Conservation (phyloP, 2,113 vertebrate species). For the Oenanthe melanoleuca region DNA sequence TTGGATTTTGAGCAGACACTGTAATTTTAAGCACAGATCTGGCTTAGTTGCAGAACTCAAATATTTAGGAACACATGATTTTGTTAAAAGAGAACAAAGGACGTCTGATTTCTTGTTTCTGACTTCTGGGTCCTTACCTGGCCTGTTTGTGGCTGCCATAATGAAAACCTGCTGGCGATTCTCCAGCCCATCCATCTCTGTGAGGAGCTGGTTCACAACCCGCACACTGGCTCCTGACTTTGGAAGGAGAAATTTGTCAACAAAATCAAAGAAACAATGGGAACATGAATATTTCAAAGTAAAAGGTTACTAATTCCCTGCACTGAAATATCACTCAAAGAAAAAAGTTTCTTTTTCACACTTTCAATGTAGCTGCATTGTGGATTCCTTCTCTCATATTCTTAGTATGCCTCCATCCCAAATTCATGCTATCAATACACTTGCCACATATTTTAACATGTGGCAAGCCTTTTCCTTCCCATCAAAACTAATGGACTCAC, state of each 20-base stretch:
- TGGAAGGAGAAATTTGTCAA: neutral
- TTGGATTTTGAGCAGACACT: neutral
- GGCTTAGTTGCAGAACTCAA: neutral
- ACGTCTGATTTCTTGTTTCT: fast-evolving
- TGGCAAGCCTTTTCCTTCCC: neutral
- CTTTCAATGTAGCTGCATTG: neutral
- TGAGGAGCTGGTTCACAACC: constrained; percentile 96
- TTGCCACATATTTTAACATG: fast-evolving
- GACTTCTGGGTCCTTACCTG: constrained; percentile 77
- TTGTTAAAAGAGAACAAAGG: neutral
- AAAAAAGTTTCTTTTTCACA: neutral
- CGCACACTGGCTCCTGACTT: constrained; percentile 90
- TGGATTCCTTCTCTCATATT: neutral
- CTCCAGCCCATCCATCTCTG: constrained; percentile 97
- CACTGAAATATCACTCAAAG: neutral
- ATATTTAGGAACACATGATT: neutral
- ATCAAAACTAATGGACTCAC: neutral
- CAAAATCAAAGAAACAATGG: neutral
- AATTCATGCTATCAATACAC: neutral
- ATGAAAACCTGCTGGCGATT: constrained; percentile 91
- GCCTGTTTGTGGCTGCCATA: constrained; percentile 96
- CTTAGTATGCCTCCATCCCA: neutral
- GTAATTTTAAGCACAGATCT: neutral
- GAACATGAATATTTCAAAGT: neutral
- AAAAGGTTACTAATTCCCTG: neutral